These are phyloP conservation scores for Drosophila kohkoa DNA, from an alignment of 1,140 invertebrate genomes.

Conservation along the genomic window DNA sequence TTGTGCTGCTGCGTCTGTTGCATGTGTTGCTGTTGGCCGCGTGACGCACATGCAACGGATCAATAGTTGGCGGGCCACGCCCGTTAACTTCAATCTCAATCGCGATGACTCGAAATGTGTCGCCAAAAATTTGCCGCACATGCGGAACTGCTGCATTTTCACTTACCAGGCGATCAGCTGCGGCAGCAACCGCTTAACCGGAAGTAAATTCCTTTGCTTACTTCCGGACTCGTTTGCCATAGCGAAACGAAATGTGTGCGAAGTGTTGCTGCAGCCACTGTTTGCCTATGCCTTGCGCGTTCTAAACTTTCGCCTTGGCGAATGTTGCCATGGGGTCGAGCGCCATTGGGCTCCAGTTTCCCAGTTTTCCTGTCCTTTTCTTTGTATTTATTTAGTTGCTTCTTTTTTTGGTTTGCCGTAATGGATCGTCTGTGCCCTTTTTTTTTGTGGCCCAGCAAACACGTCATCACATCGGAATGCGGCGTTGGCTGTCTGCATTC, in stretches of 20 bases:
- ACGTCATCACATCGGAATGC: constrained; percentile 76
- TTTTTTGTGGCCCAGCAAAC: constrained; percentile 22
- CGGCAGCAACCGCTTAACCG: constrained; percentile 54
- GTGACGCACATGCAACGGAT: constrained; percentile 72
- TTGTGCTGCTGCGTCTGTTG: constrained; percentile 19
- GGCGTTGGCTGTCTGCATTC: constrained; percentile 48
- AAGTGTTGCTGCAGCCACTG: constrained; percentile 40
- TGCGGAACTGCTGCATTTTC: constrained; percentile 84
- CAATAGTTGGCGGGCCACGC: constrained; percentile 77
- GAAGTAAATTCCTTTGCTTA: constrained; percentile 74
- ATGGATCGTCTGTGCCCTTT: constrained; percentile 7
- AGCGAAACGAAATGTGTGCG: background rate
- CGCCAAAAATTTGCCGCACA: constrained; percentile 64
- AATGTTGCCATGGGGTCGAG: constrained; percentile 74
- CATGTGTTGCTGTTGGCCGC: constrained; percentile 51
- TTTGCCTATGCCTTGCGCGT: constrained; percentile 57
- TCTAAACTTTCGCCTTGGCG: constrained; percentile 71
- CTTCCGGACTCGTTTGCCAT: constrained; percentile 55
- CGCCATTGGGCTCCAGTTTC: constrained; percentile 50
- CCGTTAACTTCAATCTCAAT: constrained; percentile 35
- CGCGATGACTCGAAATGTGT: constrained; percentile 1
- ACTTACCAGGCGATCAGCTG: constrained; percentile 69
- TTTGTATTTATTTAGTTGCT: too few relatives aligned
- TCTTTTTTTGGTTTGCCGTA: too few relatives aligned
- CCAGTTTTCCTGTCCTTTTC: background rate